Evolutionary conservation across 2,113 vertebrate genomes (phyloP), one percentile per base, ranked within the genome.

Genomic region (Pelusios castaneus): DNA sequence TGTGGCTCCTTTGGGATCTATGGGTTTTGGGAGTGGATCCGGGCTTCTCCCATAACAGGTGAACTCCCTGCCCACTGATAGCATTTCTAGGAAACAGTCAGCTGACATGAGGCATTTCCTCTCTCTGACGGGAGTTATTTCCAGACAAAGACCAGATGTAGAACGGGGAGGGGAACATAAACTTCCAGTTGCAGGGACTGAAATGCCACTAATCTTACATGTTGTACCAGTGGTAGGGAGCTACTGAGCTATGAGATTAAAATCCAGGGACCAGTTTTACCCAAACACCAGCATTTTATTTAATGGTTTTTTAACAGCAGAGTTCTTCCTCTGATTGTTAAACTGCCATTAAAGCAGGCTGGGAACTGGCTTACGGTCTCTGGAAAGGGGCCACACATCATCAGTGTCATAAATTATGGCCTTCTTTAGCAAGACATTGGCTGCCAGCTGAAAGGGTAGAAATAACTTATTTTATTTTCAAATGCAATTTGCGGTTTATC

Each of bases 401-500:
- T 81, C 60, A 94, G 14, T 31, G n/a, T 82, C 91, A 96, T 95
- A 96, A 89, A 84, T 84, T 94, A 88, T 8, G 85, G 88, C 38
- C 92, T 94, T 93, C 95, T 96, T 96, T 91, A 91, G 84, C 77
- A 93, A 97, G 94, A 96, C 93, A 94, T 3, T 82, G 91, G 80
- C 94, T 89, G 96, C 97, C 92, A 96, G 88, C 96, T 97, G 96
- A 97, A 98, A 96, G 88, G 94, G 96, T 93, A 96, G 97, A 96
- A 97, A 96, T 92, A 94, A 96, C 96, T 96, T 97, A 96, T 76
- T 98, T 96, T 97, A 96, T 98, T 98, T 98, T 97, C 96, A 96
- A 97, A 96, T 97, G 97, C 93, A 97, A 96, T 97, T 98, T 98
- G 95, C 95, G 97, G 93, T 98, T 97, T 97, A 91, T 96, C 94